phyloP scores from a whole-genome alignment of 2,113 vertebrate genomes.

The Brienomyrus brachyistius region DNA sequence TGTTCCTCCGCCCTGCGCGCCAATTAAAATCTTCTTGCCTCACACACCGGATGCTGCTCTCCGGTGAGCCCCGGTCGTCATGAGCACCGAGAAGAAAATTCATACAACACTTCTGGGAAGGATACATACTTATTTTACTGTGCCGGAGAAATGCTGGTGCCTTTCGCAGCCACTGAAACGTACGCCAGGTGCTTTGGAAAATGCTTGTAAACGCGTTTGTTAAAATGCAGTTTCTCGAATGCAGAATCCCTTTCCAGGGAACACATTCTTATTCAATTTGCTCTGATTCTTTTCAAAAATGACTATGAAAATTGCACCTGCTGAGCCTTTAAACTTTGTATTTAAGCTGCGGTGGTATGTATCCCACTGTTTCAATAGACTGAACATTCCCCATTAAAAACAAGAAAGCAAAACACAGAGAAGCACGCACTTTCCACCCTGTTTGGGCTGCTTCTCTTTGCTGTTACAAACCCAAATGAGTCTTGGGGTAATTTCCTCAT shows the following conservation, averaged over 20 bases:
- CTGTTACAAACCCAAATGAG: background rate
- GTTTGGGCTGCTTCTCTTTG: background rate
- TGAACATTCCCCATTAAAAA: background rate
- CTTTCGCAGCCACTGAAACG: background rate
- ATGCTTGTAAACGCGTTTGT: background rate
- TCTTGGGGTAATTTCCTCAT: background rate
- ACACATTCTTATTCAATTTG: background rate
- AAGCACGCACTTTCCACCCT: no score
- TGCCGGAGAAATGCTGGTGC: background rate
- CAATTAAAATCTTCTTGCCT: slow-evolving; percentile 49
- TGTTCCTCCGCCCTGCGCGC: slow-evolving; percentile 32
- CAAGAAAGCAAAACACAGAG: background rate
- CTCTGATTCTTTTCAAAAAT: background rate
- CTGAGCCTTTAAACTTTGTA: background rate
- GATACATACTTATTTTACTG: slow-evolving; percentile 28
- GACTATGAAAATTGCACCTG: background rate
- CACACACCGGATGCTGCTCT: background rate
- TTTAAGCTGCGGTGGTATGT: background rate
- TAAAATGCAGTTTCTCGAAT: background rate
- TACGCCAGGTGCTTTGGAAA: background rate
- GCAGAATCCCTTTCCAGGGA: background rate
- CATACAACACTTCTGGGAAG: slow-evolving; percentile 22
- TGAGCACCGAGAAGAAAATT: background rate
- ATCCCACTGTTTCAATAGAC: background rate
- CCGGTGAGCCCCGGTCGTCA: background rate